phyloP scores from a whole-genome alignment of 30 jellyfish, hydroid and myxozoan species.

The Aurelia sp. region DNA sequence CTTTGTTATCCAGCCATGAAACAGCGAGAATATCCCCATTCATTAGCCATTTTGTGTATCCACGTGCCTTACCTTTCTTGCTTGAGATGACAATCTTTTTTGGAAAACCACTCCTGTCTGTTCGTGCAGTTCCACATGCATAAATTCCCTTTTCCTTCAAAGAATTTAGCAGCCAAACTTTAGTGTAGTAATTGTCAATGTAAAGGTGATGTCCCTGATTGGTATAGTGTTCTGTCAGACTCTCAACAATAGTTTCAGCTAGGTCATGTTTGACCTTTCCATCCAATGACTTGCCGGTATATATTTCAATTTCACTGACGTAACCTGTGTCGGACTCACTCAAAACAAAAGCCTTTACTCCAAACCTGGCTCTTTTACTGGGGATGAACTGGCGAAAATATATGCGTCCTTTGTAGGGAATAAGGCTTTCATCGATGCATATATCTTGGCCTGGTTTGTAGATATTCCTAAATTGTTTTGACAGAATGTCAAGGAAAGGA shows the following conservation, averaged over 20 bases:
- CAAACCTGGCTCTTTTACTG: constrained; percentile 51
- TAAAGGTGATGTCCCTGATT: constrained; percentile 18
- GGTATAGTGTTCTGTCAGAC: not conserved
- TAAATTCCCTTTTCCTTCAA: constrained; percentile 23
- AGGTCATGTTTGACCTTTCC: constrained; percentile 15
- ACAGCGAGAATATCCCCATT: constrained; percentile 14
- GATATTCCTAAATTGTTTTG: not conserved
- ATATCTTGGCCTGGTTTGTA: constrained; percentile 32
- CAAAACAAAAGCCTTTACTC: constrained; percentile 21
- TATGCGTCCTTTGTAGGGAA: constrained; percentile 29
- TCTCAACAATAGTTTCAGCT: constrained; percentile 13
- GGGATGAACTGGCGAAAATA: constrained; percentile 37
- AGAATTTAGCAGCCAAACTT: constrained; percentile 24
- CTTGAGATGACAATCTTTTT: not conserved
- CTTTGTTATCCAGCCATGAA: constrained; percentile 5
- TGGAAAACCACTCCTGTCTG: constrained; percentile 21
- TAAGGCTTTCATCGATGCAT: not conserved
- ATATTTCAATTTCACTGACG: constrained; percentile 17
- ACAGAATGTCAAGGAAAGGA: not conserved
- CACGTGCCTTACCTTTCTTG: constrained; percentile 4
- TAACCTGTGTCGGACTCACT: constrained; percentile 9
- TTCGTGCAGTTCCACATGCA: constrained; percentile 37
- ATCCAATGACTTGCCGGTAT: constrained; percentile 21
- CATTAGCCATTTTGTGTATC: constrained; percentile 4
- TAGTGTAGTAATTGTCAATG: constrained; percentile 48